Conservation (phyloP, 2,113 vertebrate species). For the Alligator sinensis region DNA sequence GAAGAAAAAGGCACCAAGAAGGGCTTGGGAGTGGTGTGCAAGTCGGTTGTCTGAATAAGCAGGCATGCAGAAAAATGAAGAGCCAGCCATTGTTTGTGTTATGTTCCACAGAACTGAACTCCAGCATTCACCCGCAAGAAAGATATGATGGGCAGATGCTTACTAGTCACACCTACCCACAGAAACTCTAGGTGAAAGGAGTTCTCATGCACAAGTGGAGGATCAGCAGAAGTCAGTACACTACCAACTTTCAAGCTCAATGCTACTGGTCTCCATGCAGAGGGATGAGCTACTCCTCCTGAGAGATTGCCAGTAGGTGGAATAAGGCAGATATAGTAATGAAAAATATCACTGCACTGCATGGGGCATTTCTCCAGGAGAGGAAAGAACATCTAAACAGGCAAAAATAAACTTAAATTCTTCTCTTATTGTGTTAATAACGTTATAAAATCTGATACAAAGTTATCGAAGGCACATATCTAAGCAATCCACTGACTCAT, state of each 20-base stretch:
- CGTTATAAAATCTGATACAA: background rate
- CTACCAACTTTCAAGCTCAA: background rate
- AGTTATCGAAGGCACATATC: background rate
- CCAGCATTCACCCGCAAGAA: background rate
- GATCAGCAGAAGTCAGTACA: background rate
- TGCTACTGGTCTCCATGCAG: too few relatives aligned
- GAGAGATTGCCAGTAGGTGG: too few relatives aligned
- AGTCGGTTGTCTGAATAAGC: background rate
- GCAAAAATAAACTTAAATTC: background rate
- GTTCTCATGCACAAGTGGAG: background rate
- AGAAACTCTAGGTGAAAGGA: background rate
- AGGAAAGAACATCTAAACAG: background rate
- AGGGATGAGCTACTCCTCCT: too few relatives aligned
- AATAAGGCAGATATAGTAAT: too few relatives aligned
- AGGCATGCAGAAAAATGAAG: background rate
- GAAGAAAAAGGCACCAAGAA: background rate
- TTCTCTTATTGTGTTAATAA: background rate
- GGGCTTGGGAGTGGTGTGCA: background rate
- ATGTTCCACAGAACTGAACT: background rate
- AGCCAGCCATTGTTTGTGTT: background rate
- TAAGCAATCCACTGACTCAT: background rate
- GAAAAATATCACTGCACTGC: too few relatives aligned
- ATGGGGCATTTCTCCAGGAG: too few relatives aligned
- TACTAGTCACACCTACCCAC: background rate
- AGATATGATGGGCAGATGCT: background rate